Percentiles rank a stretch among this genome's conserved stretches.
These are phyloP conservation scores for Amblyopsis rosae DNA, from an alignment of 2,113 vertebrate genomes.

Conservation along the genomic window DNA sequence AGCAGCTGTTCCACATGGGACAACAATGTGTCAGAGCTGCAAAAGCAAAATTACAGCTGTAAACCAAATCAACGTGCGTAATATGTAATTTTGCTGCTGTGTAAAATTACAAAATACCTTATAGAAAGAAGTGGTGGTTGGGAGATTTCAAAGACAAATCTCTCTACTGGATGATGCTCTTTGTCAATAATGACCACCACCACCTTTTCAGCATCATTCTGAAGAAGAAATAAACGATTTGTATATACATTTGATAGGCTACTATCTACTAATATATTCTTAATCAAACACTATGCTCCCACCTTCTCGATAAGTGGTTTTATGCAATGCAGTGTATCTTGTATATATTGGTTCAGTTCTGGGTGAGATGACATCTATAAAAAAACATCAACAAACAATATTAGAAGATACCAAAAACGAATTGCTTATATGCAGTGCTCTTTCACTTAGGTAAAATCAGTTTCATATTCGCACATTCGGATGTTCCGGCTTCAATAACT, in stretches of 20 bases:
- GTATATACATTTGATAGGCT: background rate
- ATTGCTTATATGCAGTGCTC: background rate
- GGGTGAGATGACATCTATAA: conserved; percentile 96
- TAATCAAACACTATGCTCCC: conserved; percentile 25
- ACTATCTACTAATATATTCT: too few species aligned
- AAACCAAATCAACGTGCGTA: background rate
- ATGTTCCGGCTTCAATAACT: too few species aligned
- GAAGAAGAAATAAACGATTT: conserved; percentile 10
- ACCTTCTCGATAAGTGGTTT: conserved; percentile 98
- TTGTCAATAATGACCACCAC: conserved; percentile 98
- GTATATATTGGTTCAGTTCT: conserved; percentile 95
- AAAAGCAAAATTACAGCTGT: conserved; percentile 16
- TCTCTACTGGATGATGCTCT: conserved; percentile 96
- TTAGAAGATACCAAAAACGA: background rate
- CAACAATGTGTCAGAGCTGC: conserved; percentile 89
- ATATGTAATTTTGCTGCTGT: background rate
- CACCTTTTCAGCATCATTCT: conserved; percentile 98
- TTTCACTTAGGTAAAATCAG: too few species aligned
- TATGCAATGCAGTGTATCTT: conserved; percentile 95
- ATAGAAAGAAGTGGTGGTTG: conserved; percentile 93
- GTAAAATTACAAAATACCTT: conserved; percentile 74
- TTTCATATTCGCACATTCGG: too few species aligned
- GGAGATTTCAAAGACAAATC: conserved; percentile 97
- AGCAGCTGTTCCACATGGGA: conserved; percentile 94
- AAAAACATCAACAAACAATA: conserved; percentile 28